A percentile compares a stretch with the other conserved stretches of the same genome.
These are phyloP conservation scores for Hippolais icterina DNA, from an alignment of 2,113 vertebrate species.

Conservation along the genomic window DNA sequence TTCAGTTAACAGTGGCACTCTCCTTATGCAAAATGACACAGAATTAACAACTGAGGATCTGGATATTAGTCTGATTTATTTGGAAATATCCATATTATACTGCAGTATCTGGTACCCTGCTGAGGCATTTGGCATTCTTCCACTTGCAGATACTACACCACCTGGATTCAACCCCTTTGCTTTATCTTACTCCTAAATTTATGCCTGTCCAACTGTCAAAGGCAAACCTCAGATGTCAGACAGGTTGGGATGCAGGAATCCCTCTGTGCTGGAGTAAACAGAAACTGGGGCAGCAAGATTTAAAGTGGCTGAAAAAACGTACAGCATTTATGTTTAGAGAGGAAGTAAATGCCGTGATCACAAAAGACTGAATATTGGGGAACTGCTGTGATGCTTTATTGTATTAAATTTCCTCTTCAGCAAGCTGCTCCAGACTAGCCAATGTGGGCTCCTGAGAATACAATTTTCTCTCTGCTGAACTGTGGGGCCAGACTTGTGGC, in stretches of 20 bases:
- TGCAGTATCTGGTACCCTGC: background rate
- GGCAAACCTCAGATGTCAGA: background rate
- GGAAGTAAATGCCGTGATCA: background rate
- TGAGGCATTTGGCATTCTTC: background rate
- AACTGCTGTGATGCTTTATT: background rate
- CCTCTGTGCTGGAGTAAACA: background rate
- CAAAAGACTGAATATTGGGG: background rate
- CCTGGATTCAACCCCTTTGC: background rate
- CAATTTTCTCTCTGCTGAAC: background rate
- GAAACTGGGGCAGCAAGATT: background rate
- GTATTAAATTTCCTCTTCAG: background rate
- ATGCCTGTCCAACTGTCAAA: background rate
- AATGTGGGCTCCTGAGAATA: background rate
- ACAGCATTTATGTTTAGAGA: background rate
- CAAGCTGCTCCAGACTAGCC: background rate
- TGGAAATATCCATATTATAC: background rate
- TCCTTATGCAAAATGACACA: background rate
- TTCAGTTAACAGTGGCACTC: background rate
- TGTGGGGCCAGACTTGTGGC: background rate
- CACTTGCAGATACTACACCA: background rate
- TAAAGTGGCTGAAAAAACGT: background rate
- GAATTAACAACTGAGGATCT: background rate
- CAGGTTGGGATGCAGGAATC: background rate
- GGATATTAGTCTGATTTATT: background rate
- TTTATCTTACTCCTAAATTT: background rate